Base-by-base conservation (phyloP, 1,140 invertebrate species). In the Cydia strobilella region DNA sequence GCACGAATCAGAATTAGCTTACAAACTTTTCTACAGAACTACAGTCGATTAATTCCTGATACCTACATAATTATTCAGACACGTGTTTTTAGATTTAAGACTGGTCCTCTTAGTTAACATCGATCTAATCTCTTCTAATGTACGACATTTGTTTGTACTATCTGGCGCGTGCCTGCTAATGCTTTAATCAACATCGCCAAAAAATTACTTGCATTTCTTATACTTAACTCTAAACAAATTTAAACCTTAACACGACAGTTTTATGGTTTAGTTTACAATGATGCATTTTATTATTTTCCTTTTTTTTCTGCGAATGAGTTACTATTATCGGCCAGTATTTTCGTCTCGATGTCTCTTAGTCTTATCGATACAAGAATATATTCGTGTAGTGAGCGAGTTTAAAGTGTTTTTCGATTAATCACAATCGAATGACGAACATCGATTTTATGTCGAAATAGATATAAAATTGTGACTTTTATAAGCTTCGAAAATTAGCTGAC, bases 161-260 rank as follows among this genome's bases (percentile, higher is more conserved):
- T 80, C 82, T n/a, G 84, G 87, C 89, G 85, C 90, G 90, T 90
- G 90, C 90, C 86, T 77, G 81, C 88, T 92, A 91, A 92, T 92
- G 89, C 88, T 84, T 86, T 86, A 84, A 81, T 82, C 78, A 86
- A 83, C 80, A 84, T 83, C 85, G 78, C 76, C 83, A 84, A 85
- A 86, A 84, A 73, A 78, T 51, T 65, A 81, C 75, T 84, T 80
- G 77, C 84, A 88, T 82, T 84, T 85, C 83, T 74, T 66, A n/a
- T 3, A 13, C 5, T 1, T 2, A 2, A 59, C 1, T 54, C n/a
- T n/a, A 75, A 62, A 12, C 20, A 9, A 82, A 73, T 84, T 77
- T 75, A 20, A 76, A 77, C 15, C 77, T 42, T 84, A 79, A 75
- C 13, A 39, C 1, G 0, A 1, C 27, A 1, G 1, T 7, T 9